Conservation (phyloP, 2,797 vertebrate genomes). For the Artibeus jamaicensis region DNA sequence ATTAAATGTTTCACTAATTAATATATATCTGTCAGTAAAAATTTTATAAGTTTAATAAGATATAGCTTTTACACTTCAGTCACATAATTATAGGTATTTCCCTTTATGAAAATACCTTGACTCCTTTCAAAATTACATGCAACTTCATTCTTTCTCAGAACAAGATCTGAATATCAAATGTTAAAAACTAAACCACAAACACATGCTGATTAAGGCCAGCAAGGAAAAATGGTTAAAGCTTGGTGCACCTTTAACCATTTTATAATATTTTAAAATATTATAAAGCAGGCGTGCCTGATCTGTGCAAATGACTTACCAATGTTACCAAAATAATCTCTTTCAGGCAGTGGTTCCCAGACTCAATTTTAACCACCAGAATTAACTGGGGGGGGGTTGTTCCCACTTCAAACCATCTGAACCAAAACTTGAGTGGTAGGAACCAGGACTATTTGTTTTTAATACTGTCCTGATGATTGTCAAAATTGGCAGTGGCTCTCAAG, state of each 20-base stretch:
- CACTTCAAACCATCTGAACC: background rate
- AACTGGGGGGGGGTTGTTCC: background rate
- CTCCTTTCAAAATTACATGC: background rate
- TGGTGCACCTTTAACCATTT: no score
- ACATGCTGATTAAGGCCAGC: background rate
- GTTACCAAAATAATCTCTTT: background rate
- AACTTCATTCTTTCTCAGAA: background rate
- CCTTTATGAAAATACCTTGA: background rate
- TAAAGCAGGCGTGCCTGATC: background rate
- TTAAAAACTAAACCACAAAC: background rate
- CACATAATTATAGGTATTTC: background rate
- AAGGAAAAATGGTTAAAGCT: background rate
- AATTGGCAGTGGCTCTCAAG: background rate
- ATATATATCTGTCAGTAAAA: background rate
- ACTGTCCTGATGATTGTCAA: background rate
- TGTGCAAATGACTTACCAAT: background rate
- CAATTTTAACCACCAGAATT: background rate
- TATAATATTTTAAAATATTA: no score
- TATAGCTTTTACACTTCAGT: background rate
- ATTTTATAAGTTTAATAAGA: background rate
- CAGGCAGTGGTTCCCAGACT: background rate
- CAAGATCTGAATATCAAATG: background rate
- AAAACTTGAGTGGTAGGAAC: background rate
- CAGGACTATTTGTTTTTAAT: background rate
- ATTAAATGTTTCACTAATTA: background rate